Percentiles rank a stretch among this genome's conserved stretches.
Conservation (phyloP, 1,140 invertebrate species). For the Coelopa frigida region DNA sequence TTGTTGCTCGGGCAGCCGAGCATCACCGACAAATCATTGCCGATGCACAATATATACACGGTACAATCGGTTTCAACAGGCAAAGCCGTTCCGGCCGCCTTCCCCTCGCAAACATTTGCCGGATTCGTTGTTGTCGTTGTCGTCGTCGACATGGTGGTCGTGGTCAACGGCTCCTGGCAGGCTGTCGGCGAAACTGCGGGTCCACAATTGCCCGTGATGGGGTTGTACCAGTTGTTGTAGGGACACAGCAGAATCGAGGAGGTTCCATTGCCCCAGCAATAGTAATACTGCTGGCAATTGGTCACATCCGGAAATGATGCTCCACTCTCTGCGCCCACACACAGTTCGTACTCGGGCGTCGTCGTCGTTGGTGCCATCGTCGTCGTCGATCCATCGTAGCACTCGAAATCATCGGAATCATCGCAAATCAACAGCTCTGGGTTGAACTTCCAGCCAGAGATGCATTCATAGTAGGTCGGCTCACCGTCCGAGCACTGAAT, state of each 20-base stretch:
- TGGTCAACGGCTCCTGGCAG: conserved; percentile 15
- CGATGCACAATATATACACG: conserved; percentile 25
- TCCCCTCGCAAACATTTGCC: conserved; percentile 16
- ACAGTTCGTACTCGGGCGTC: conserved; percentile 7
- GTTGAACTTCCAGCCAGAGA: conserved; percentile 22
- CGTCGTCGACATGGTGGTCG: conserved; percentile 2
- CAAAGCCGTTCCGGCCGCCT: conserved; percentile 12
- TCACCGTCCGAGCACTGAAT: conserved; percentile 19
- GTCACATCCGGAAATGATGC: conserved; percentile 14
- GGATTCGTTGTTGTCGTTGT: conserved; percentile 16
- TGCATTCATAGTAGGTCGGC: conserved; percentile 18
- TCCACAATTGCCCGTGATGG: conserved; percentile 21
- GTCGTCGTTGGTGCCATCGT: background rate
- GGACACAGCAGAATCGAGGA: conserved; percentile 19
- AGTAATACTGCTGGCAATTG: conserved; percentile 23
- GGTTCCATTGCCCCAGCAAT: conserved; percentile 21
- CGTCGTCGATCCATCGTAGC: conserved; percentile 26
- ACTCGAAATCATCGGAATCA: conserved; percentile 19
- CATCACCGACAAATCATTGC: conserved; percentile 12
- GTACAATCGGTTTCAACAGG: conserved; percentile 24
- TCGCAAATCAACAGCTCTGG: conserved; percentile 23
- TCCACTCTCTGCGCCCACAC: conserved; percentile 14
- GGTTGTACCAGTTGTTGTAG: conserved; percentile 25
- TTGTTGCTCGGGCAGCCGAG: conserved; percentile 20
- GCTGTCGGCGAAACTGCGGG: conserved; percentile 23